Conservation (phyloP, 2,113 vertebrate genomes). For the Rattus rattus region DNA sequence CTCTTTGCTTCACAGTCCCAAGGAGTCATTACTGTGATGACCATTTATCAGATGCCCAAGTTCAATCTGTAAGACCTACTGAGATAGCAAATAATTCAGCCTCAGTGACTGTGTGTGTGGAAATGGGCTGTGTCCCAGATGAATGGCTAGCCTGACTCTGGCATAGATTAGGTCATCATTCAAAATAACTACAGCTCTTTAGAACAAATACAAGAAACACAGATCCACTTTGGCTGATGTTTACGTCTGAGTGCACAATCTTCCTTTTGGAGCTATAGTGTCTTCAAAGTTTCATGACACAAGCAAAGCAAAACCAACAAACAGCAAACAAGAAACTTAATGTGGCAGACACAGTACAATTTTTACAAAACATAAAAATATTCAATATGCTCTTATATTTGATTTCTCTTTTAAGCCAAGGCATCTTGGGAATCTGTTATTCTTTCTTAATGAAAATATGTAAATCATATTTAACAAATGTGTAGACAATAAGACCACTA, state of each 20-base stretch:
- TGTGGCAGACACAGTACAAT: slow-evolving; percentile 5
- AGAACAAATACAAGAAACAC: slow-evolving; percentile 45
- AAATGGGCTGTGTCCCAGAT: slow-evolving; percentile 76
- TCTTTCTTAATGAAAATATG: neutral
- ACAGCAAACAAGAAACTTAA: slow-evolving; percentile 9
- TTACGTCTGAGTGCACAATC: slow-evolving; percentile 33
- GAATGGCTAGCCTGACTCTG: slow-evolving; percentile 60
- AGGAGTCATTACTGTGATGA: slow-evolving; percentile 79
- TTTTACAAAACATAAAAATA: slow-evolving; percentile 25
- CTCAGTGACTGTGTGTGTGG: slow-evolving; percentile 75
- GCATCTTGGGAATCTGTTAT: slow-evolving; percentile 12
- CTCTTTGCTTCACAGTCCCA: slow-evolving; percentile 55
- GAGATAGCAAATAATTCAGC: slow-evolving; percentile 79
- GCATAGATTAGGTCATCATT: slow-evolving; percentile 79
- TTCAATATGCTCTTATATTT: neutral
- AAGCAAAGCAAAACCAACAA: neutral
- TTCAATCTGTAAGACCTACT: slow-evolving; percentile 68
- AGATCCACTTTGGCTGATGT: slow-evolving; percentile 33
- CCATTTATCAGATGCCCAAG: slow-evolving; percentile 73
- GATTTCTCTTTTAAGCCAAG: slow-evolving; percentile 42
- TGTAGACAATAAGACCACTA: slow-evolving; percentile 23
- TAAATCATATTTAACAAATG: neutral
- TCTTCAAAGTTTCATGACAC: slow-evolving; percentile 7
- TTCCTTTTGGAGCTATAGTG: slow-evolving; percentile 27
- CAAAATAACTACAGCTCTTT: slow-evolving; percentile 66